Evolutionary conservation across 2,797 vertebrate species (phyloP).

Genomic region (Neomorphus geoffroyi): DNA sequence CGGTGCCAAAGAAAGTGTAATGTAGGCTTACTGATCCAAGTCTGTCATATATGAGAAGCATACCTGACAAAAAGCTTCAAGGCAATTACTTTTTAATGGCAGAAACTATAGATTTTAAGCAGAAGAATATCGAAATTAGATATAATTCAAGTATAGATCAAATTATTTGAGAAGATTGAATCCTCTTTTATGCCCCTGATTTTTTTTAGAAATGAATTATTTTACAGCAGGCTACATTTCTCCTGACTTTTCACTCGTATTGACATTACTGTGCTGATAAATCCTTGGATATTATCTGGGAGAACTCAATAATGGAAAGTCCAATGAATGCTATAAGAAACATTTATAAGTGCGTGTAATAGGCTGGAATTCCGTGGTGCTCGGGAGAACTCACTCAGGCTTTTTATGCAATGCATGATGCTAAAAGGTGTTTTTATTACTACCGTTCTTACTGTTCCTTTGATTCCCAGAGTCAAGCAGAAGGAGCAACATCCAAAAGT

Average conservation of each 20-base stretch:
- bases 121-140: neutral
- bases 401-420: neutral
- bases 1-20: neutral
- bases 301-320: neutral
- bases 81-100: neutral
- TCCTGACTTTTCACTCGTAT: neutral
- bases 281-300: neutral
- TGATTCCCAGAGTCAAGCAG: neutral
- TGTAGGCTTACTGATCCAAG: neutral
- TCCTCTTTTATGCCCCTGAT: neutral
- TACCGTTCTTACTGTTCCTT: slow-evolving; percentile 14
- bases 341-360: neutral
- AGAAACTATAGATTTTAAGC: neutral
- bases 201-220: neutral
- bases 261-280: neutral
- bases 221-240: neutral
- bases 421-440: neutral
- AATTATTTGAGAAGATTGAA: neutral
- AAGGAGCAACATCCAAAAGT: slow-evolving; percentile 15
- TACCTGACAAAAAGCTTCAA: neutral
- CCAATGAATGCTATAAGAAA: neutral
- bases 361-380: neutral
- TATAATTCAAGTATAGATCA: neutral
- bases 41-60: neutral
- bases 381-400: neutral